Conservation (phyloP, 2,888 invertebrate species). For the Tenthredo notha region DNA sequence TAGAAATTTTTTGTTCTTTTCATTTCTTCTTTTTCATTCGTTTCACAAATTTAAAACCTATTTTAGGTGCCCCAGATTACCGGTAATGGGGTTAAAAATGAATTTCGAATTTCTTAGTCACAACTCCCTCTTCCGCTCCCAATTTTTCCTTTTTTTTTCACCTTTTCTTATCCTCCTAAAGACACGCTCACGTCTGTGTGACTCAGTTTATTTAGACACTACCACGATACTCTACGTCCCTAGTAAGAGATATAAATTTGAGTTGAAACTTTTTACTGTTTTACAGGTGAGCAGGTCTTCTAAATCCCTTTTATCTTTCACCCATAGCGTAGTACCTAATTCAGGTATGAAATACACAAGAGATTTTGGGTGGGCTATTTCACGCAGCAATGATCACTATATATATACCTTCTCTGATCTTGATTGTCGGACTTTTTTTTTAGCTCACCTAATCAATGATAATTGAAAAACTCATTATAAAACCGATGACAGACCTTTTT, state of each 20-base stretch:
- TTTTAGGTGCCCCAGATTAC: not conserved
- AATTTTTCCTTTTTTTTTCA: not conserved
- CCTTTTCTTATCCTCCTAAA: not conserved
- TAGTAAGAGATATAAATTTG: not conserved
- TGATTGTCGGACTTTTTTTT: not conserved
- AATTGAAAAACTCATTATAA: not conserved
- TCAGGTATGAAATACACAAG: not conserved
- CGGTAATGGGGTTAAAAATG: constrained; percentile 24
- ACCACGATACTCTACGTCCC: not conserved
- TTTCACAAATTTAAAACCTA: not conserved
- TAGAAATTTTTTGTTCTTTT: not conserved
- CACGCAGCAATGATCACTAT: constrained; percentile 62
- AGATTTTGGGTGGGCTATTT: constrained; percentile 60
- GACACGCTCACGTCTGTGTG: not conserved
- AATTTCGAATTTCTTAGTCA: constrained; percentile 42
- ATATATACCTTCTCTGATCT: not conserved
- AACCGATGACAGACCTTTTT: not conserved
- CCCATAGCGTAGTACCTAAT: not conserved
- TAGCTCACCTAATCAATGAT: not conserved
- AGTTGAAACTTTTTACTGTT: constrained; percentile 11
- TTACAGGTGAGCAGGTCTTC: not conserved
- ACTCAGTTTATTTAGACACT: constrained; percentile 14
- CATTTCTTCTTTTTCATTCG: not conserved
- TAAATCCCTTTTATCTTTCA: not conserved
- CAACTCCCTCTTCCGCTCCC: not conserved